Base-by-base conservation (phyloP, 2,797 vertebrate genomes). In the Xenops minutus region DNA sequence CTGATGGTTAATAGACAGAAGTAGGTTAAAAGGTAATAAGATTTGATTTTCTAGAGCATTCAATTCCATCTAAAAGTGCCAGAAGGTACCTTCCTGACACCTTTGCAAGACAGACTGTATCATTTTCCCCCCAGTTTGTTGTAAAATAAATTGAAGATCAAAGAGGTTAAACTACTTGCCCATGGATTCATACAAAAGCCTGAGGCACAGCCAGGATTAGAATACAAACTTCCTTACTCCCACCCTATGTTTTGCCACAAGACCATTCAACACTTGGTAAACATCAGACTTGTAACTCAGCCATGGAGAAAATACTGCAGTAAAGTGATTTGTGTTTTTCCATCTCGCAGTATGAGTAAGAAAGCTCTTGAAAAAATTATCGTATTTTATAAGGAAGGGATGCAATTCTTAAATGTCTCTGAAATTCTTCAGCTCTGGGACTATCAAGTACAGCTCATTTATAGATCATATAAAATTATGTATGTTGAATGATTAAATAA, bases 141-240 rank as follows among this genome's bases (percentile, higher is more conserved):
- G 59, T 49, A 91, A 93, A 95, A 94, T 71, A 92, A 93, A 96
- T 89, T 92, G 85, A 94, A 23, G 87, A 83, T 75, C 87, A 92
- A 87, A 92, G 54, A 94, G 87, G 89, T 93, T 89, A 94, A 80
- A 64, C 49, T 85, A 43, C 66, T 91, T 78, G 72, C 19, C 62
- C 36, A 37, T n/a, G 29, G 87, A 88, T 88, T 91, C 87, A 86
- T 32, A 75, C 27, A 68, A 63, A 66, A 93, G 36, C 87, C 76
- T 81, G 46, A 39, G 79, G 73, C 73, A 78, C 36, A 62, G 64
- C 49, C 68, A 80, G 51, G 46, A 55, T 92, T 87, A 56, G 30
- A 95, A 68, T 44, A 68, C 4, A 78, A 88, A 54, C 64, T 83
- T 93, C 56, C 46, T 82, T 56, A 59, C n/a, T 83, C 76, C 43